Evolutionary conservation across 1,140 invertebrate species (phyloP), one percentile per base, ranked within the genome.

Genomic region (Camponotus pennsylvanicus): DNA sequence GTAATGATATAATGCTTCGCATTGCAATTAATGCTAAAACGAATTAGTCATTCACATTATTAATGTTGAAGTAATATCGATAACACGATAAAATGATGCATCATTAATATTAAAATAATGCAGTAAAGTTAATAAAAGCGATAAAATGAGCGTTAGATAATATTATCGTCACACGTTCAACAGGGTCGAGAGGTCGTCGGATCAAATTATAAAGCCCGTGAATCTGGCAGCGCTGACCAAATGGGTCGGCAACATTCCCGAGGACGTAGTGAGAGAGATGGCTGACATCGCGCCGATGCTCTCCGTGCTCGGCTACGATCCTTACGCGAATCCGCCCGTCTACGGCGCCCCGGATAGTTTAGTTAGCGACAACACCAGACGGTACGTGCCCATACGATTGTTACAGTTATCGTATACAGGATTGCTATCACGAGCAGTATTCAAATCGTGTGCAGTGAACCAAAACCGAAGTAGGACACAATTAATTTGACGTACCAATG

Each of bases 131-230:
- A 15, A 67, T 79, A 80, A 21, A 69, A 21, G 13, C 32, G 32
- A 67, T 6, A 21, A n/a, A 67, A 40, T 69, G 13, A 79, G 55
- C 6, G 7, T 18, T 11, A 32, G 27, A 37, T 45, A 67, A 82
- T 13, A 6, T 49, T 11, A 21, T 59, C 42, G 71, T 82, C 7
- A 71, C 7, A 71, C 6, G 13, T 69, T 86, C 27, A 40, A 64
- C 96, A 99, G 98, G 95, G 98, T 99, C 90, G 99, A 99, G 95
- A 96, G 99, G 79, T 99, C 99, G 18, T 99, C 98, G 86, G 99
- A 99, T 96, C 99, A 99, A 96, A 99, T 99, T 73, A 98, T 99
- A 93, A 99, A 99, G 94, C 99, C 99, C 7, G 97, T 99, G 15
- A 99, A 99, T 96, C 95, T 99, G 84, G 99, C 99, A 95, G 99